These are phyloP conservation scores for Ambastaia sidthimunki DNA, from an alignment of 2,797 vertebrate genomes.

Conservation along the genomic window DNA sequence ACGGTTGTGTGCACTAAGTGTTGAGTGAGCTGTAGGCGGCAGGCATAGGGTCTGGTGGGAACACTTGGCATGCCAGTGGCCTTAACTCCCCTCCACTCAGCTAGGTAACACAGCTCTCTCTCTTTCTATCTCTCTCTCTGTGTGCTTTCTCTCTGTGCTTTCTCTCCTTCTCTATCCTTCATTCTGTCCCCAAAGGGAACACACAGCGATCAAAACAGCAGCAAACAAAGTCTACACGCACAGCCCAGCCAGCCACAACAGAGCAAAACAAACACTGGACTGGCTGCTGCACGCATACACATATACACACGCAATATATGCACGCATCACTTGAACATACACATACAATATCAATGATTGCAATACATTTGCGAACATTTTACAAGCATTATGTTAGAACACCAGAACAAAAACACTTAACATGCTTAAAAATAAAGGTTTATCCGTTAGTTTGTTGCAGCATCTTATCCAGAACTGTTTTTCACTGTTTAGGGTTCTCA, in stretches of 20 bases:
- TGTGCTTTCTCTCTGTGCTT: not conserved
- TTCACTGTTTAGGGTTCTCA: no score
- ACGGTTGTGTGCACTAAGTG: slow-evolving; percentile 60
- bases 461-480: no score
- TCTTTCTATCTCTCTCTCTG: not conserved
- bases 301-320: slow-evolving; percentile 34
- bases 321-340: slow-evolving; percentile 31
- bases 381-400: slow-evolving; percentile 21
- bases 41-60: slow-evolving; percentile 54
- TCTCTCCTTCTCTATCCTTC: slow-evolving; percentile 22
- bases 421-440: no score
- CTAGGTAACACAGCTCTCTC: slow-evolving; percentile 37
- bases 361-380: slow-evolving; percentile 32
- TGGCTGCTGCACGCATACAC: slow-evolving; percentile 28
- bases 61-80: slow-evolving; percentile 60
- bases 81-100: slow-evolving; percentile 51
- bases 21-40: slow-evolving; percentile 57
- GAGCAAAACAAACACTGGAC: slow-evolving; percentile 56
- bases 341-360: slow-evolving; percentile 37
- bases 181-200: slow-evolving; percentile 45
- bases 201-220: slow-evolving; percentile 61
- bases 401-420: slow-evolving; percentile 2
- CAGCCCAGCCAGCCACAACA: slow-evolving; percentile 60
- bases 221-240: slow-evolving; percentile 58
- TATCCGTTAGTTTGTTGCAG: no score